phyloP scores from a whole-genome alignment of 2,797 vertebrate genomes.

The Onychomys leucogaster region DNA sequence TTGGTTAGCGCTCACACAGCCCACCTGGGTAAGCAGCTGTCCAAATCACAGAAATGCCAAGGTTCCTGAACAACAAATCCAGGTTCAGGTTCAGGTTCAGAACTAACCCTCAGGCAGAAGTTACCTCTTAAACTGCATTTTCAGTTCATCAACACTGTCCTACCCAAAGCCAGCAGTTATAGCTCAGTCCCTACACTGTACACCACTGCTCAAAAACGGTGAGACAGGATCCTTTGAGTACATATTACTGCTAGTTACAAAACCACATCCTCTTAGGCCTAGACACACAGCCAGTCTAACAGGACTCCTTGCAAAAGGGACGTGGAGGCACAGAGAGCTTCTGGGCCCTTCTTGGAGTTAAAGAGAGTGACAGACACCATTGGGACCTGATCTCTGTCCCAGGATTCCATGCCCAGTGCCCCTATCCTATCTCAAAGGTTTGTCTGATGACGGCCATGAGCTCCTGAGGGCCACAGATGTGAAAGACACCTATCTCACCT shows the following conservation, averaged over 20 bases:
- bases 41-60: neutral
- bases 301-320: neutral
- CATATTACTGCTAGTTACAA: neutral
- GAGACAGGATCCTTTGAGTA: neutral
- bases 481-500: neutral
- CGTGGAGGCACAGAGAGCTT: too few species aligned
- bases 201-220: rapidly evolving
- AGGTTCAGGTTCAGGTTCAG: neutral
- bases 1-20: neutral
- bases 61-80: neutral
- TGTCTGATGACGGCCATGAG: neutral
- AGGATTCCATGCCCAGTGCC: neutral
- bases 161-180: neutral
- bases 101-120: rapidly evolving
- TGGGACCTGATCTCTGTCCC: neutral
- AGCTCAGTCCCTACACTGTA: neutral
- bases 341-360: neutral
- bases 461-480: rapidly evolving
- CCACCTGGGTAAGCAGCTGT: neutral
- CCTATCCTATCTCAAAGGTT: rapidly evolving
- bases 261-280: neutral
- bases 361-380: rapidly evolving
- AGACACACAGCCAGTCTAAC: neutral
- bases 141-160: neutral
- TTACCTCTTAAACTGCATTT: neutral